Conservation (phyloP, 2,113 vertebrate genomes). For the Campylomormyrus tamandua region DNA sequence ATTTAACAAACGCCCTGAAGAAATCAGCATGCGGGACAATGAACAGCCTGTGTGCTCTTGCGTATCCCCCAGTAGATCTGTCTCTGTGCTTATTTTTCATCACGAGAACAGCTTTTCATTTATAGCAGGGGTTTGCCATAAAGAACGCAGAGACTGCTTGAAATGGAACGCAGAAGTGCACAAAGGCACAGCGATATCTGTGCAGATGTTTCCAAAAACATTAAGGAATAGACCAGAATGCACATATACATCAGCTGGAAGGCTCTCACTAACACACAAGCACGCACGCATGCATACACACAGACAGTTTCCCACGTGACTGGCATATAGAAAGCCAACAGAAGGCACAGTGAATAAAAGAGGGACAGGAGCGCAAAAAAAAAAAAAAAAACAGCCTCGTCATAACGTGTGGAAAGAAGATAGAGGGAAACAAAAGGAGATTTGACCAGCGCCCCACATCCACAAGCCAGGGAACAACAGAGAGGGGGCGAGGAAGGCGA, state of each 20-base stretch:
- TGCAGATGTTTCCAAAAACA: background rate
- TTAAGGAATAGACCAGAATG: background rate
- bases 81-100: background rate
- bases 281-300: background rate
- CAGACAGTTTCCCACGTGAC: background rate
- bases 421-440: conserved; percentile 8
- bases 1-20: background rate
- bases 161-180: background rate
- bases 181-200: background rate
- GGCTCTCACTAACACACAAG: background rate
- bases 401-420: conserved; percentile 8
- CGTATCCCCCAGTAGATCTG: background rate
- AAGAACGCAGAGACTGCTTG: background rate
- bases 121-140: background rate
- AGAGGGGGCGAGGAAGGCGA: background rate
- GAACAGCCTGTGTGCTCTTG: background rate
- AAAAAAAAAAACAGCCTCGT: conserved; percentile 16
- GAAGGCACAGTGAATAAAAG: conserved; percentile 21
- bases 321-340: background rate
- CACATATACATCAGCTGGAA: conserved; percentile 11
- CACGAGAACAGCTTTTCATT: background rate
- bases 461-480: background rate
- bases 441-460: background rate
- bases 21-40: background rate
- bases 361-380: conserved; percentile 11